Conservation (phyloP, 2,888 invertebrate species). For the Andrena haemorrhoa region DNA sequence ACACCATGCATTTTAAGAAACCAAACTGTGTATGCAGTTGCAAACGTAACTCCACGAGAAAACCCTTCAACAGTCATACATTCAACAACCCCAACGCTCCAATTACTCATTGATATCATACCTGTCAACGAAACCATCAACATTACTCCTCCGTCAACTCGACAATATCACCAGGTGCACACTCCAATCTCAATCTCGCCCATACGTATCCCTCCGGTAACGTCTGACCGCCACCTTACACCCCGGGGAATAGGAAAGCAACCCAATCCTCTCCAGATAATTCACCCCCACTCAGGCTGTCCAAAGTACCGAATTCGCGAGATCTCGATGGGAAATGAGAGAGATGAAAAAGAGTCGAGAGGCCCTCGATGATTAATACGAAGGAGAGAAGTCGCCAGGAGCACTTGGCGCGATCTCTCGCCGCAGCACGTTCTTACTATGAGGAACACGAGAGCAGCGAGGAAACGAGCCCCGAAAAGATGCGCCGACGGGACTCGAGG, state of each 20-base stretch:
- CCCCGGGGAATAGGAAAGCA: background rate
- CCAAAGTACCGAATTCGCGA: background rate
- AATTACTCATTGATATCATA: constrained; percentile 36
- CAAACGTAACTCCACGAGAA: background rate
- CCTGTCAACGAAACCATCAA: constrained; percentile 55
- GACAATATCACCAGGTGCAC: constrained; percentile 29
- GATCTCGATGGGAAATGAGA: background rate
- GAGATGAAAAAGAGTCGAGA: background rate
- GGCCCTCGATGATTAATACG: background rate
- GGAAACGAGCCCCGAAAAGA: constrained; percentile 74
- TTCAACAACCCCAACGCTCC: background rate
- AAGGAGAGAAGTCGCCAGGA: background rate
- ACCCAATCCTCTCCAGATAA: background rate
- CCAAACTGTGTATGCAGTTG: background rate
- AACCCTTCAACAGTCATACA: constrained; percentile 16
- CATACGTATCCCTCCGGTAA: background rate
- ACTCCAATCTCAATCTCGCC: background rate
- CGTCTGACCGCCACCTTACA: background rate
- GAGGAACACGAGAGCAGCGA: constrained; percentile 15
- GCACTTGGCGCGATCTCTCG: constrained; percentile 22
- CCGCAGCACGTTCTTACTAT: constrained; percentile 10
- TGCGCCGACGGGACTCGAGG: constrained; percentile 80
- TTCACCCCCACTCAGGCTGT: background rate
- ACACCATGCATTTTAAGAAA: too few relatives aligned
- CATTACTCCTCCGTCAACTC: constrained; percentile 43